These are phyloP conservation scores for Parazoanthus atlanticus DNA, from an alignment of 92 coral and sea anemone genomes.

Conservation along the genomic window DNA sequence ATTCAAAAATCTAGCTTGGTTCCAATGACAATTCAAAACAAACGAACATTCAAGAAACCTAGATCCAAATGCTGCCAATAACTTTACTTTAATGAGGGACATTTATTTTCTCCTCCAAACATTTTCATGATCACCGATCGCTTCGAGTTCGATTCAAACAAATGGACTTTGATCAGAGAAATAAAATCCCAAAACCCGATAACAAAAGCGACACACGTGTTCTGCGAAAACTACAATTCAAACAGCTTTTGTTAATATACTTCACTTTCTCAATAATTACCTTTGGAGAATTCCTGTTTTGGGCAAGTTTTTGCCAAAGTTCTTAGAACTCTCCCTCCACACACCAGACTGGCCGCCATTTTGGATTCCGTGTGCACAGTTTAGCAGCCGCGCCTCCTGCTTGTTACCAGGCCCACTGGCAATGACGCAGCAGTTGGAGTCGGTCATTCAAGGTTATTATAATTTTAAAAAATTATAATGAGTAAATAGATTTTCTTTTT, in stretches of 20 bases:
- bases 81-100: conserved; percentile 57
- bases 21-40: too few species aligned
- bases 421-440: not conserved
- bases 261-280: conserved; percentile 45
- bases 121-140: not conserved
- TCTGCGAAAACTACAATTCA: not conserved
- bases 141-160: too few species aligned
- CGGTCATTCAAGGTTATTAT: conserved; percentile 63
- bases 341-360: conserved; percentile 93
- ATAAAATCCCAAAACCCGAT: not conserved
- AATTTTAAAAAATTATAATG: too few species aligned
- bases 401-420: conserved; percentile 31
- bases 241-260: not conserved
- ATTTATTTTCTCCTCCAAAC: conserved; percentile 52
- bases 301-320: conserved; percentile 70
- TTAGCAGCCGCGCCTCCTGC: conserved; percentile 78
- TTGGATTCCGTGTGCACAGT: conserved; percentile 56
- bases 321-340: conserved; percentile 72
- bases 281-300: conserved; percentile 49
- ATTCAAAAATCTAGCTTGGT: too few species aligned
- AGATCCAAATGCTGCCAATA: not conserved
- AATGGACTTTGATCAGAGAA: conserved; percentile 39
- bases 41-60: too few species aligned
- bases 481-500: too few species aligned
- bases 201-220: not conserved